Evolutionary conservation across 2,888 invertebrate species (phyloP), one percentile per base, ranked within the genome.

Genomic region (Idaea dimidiata): DNA sequence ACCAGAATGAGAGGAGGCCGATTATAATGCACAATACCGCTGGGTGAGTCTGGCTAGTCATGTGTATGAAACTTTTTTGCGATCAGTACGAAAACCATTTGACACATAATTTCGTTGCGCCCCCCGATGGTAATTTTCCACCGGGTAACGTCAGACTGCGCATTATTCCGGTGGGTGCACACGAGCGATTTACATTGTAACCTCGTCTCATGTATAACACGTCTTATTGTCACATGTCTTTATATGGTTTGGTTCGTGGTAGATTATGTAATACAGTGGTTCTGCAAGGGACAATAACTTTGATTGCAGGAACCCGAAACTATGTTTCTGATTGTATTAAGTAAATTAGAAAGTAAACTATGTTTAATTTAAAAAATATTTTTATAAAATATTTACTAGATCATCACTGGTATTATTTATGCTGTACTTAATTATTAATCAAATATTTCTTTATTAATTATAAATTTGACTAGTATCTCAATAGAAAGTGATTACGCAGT

Each of bases 31-130:
- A 1, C 14, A 14, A 43, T 0, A 4, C 10, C 43, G 3, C 43
- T 4, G 43, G 3, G 10, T 14, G 10, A 3, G 14, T 7, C 43
- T 43, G 14, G 43, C 14, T 55, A 56, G 14, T 18, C 17, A 14
- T 17, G 18, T 17, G 6, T 17, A 10, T 18, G 56, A 16, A 18
- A 54, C 43, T 57, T 54, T 53, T 24, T 18, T 62, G 63, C 65
- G 31, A 16, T 31, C 60, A 31, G 60, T 67, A 65, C 63, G 32
- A 56, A 18, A 60, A 32, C 53, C 59, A 62, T 62, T 62, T 65
- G 63, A 61, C 67, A 65, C 63, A 62, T 61, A 62, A 63, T 61
- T 62, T 57, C 16, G 57, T 58, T 59, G 58, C 63, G 62, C n/a
- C 17, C 16, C 33, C 58, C 58, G 16, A 14, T 18, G 56, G 18